Evolutionary conservation across 2,888 invertebrate genomes (phyloP), one percentile per base, ranked within the genome.

Genomic region (Lepetodrilus schrolli): DNA sequence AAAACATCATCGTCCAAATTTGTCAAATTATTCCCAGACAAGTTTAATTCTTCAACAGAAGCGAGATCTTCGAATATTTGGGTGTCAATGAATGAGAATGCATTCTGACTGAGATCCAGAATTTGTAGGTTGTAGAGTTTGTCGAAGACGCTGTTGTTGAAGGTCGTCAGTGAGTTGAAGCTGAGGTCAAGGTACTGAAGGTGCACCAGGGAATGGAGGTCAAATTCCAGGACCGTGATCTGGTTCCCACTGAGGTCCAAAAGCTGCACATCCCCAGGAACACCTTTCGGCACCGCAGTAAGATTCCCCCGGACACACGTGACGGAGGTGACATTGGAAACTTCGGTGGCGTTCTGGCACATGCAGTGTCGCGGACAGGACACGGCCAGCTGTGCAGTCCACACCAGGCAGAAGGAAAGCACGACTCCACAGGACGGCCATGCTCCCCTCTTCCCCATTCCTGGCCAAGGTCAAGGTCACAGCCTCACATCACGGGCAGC

Each of bases 191-290:
- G 73, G 36, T 20, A 30, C 23, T 51, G 23, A 30, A 74, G 51
- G 4, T 43, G 13, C 21, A 17, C 21, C n/a, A 66, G 34, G 34
- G 26, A 21, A 3, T 26, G 4, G 5, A 49, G 34, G 0, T 36
- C 17, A 49, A 13, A 23, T 2, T 17, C 26, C 5, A 81, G 75
- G 72, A 74, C 74, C 23, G 71, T 66, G 58, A 83, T 77, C 13
- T 51, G 21, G 74, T 84, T 83, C 5, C 71, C 73, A 21, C 69
- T 72, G 58, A 83, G 76, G 74, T 80, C 58, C 50, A 82, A 74
- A 3, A 43, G 13, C 0, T 66, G 72, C 21, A 74, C 73, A 26
- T 78, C 73, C 10, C 26, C 26, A 20, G 82, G 81, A 50, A 83
- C 50, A 72, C 70, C 49, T 8, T 66, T 20, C 37, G 85, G 84